phyloP scores from a whole-genome alignment of 2,113 vertebrate species.

The Myxocyprinus asiaticus region DNA sequence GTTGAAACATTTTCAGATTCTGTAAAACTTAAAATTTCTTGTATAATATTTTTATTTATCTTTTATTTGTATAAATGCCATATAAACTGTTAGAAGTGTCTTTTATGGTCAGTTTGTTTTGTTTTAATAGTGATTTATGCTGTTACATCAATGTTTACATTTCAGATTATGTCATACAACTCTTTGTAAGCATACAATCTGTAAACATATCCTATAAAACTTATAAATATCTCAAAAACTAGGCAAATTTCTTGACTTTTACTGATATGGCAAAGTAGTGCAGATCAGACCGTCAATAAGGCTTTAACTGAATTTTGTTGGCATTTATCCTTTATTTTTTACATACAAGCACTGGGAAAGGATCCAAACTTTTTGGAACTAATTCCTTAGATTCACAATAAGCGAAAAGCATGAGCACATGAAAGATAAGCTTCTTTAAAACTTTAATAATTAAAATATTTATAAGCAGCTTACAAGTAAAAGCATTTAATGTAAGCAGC shows the following conservation, averaged over 20 bases:
- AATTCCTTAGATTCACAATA: background rate
- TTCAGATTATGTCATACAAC: background rate
- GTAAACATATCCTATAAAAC: background rate
- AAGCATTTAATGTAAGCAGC: background rate
- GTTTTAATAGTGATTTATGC: background rate
- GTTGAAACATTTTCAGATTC: too few species aligned
- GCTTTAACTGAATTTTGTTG: too few species aligned
- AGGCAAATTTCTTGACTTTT: too few species aligned
- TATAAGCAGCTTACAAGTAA: constrained; percentile 24
- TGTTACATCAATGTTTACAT: background rate
- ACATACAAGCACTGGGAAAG: background rate
- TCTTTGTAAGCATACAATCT: background rate
- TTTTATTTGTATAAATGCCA: too few species aligned
- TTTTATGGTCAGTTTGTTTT: background rate
- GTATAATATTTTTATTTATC: too few species aligned
- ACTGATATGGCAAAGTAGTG: too few species aligned
- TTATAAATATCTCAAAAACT: background rate
- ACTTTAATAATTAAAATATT: background rate
- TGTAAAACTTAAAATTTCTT: too few species aligned
- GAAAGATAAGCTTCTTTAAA: constrained; percentile 14
- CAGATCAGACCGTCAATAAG: too few species aligned
- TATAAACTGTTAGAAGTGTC: too few species aligned
- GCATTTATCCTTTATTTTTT: too few species aligned
- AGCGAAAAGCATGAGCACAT: constrained; percentile 9
- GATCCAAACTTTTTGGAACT: background rate